Conservation (phyloP, 2,888 invertebrate genomes). For the Morinoia aosen region DNA sequence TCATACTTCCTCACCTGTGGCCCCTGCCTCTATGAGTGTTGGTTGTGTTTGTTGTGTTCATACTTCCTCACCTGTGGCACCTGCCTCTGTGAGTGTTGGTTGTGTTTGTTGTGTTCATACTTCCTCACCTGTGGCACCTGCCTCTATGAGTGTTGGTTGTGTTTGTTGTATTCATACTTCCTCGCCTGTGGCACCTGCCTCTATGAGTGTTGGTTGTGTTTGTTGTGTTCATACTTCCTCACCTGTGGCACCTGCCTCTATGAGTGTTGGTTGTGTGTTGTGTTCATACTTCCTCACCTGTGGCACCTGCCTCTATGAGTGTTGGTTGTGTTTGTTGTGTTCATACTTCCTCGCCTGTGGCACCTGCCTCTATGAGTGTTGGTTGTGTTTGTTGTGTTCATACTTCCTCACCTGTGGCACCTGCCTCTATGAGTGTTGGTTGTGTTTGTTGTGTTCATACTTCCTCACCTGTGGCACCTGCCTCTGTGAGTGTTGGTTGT, state of each 20-base stretch:
- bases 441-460: conserved; percentile 68
- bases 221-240: conserved; percentile 68
- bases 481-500: not conserved
- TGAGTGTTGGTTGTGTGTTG: not conserved
- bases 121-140: too few relatives aligned
- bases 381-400: too few relatives aligned
- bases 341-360: too few relatives aligned
- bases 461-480: not conserved
- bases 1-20: conserved; percentile 42
- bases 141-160: too few relatives aligned
- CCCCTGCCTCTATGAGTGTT: not conserved
- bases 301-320: too few relatives aligned
- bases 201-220: conserved; percentile 77
- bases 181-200: conserved; percentile 95
- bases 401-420: conserved; percentile 96
- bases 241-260: not conserved
- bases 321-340: too few relatives aligned
- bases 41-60: not conserved
- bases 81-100: too few relatives aligned
- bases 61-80: not conserved
- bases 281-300: not conserved
- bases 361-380: too few relatives aligned
- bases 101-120: too few relatives aligned
- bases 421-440: conserved; percentile 83
- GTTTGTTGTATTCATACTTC: too few relatives aligned